phyloP scores from a whole-genome alignment of 2,113 vertebrate species.

The Clarias batrachus region DNA sequence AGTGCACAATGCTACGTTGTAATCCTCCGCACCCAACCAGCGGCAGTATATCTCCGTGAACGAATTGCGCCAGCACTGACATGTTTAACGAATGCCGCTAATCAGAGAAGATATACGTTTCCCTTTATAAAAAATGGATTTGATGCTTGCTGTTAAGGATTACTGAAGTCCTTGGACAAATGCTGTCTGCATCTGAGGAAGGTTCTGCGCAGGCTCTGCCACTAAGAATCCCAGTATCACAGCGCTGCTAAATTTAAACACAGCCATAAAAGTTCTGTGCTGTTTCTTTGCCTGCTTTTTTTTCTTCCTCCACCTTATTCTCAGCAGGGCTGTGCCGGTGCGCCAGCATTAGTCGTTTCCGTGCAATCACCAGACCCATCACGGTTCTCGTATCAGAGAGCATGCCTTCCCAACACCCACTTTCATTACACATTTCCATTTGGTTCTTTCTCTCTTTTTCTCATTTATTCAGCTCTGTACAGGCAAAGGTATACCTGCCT shows the following conservation, averaged over 20 bases:
- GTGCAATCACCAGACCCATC: constrained; percentile 38
- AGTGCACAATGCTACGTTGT: constrained; percentile 22
- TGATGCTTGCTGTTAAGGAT: constrained; percentile 32
- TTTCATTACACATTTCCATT: constrained; percentile 44
- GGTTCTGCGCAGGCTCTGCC: constrained; percentile 16
- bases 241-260: constrained; percentile 30
- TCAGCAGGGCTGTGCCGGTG: constrained; percentile 17
- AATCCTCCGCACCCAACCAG: constrained; percentile 31
- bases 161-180: background rate
- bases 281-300: constrained; percentile 13
- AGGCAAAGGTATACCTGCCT: constrained; percentile 27
- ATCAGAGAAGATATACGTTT: constrained; percentile 29
- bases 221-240: constrained; percentile 21
- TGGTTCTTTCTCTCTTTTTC: constrained; percentile 22
- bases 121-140: constrained; percentile 39
- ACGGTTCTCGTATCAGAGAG: constrained; percentile 23
- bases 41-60: background rate
- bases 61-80: constrained; percentile 12
- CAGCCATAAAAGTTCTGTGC: background rate
- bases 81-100: constrained; percentile 24
- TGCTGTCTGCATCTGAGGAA: constrained; percentile 10
- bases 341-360: constrained; percentile 35
- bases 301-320: constrained; percentile 29
- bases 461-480: constrained; percentile 11
- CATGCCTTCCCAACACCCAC: constrained; percentile 31